A percentile compares a stretch with the other conserved stretches of the same genome.
These are phyloP conservation scores for Magallana nippona DNA, from an alignment of 2,888 invertebrate species.

Conservation along the genomic window DNA sequence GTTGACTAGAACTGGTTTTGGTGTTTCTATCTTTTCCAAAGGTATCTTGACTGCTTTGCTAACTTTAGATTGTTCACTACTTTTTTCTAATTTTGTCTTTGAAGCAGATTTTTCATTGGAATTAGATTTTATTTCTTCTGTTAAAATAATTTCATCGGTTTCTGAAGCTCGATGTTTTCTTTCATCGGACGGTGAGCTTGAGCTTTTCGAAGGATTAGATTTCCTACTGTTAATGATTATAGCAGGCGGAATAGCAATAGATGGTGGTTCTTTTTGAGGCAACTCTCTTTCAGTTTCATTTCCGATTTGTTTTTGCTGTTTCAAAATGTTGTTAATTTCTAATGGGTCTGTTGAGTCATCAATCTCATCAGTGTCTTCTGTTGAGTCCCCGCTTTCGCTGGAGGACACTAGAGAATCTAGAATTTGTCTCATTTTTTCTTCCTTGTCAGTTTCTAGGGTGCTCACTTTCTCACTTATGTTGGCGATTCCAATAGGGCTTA, in stretches of 20 bases:
- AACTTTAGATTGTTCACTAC: neutral
- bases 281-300: neutral
- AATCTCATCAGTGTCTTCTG: slow-evolving; percentile 19
- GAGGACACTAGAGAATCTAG: neutral
- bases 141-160: neutral
- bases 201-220: neutral
- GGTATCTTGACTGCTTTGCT: neutral
- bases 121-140: neutral
- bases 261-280: neutral
- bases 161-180: neutral
- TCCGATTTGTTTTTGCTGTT: neutral
- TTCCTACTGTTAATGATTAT: neutral
- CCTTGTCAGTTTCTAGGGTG: neutral
- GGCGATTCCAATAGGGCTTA: neutral
- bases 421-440: neutral
- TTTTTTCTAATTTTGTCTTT: neutral
- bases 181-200: neutral
- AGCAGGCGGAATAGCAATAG: neutral
- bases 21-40: neutral
- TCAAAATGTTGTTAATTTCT: neutral
- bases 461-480: neutral
- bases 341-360: neutral
- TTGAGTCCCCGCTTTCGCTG: neutral
- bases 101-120: neutral
- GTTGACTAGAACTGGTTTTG: neutral